These are phyloP conservation scores for Anoplolepis gracilipes DNA, from an alignment of 1,140 invertebrate species.

Conservation along the genomic window DNA sequence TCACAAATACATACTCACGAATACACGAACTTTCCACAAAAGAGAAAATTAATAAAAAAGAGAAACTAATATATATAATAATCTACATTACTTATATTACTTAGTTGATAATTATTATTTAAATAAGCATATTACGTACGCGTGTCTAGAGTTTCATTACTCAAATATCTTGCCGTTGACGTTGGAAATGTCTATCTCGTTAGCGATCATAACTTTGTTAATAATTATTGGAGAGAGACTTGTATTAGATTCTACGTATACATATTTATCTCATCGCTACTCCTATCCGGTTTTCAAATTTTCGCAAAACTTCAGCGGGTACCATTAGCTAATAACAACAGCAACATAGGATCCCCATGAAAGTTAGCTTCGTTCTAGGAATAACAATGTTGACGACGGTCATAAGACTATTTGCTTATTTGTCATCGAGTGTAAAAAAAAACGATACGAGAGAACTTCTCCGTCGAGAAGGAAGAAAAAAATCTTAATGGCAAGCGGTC, in stretches of 20 bases:
- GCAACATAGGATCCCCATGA: neutral
- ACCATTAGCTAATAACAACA: constrained; percentile 62
- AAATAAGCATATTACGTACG: neutral
- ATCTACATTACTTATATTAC: neutral
- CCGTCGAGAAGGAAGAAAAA: constrained; percentile 7
- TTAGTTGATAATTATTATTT: too few relatives aligned
- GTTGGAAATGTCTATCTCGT: constrained; percentile 11
- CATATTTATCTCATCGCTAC: neutral
- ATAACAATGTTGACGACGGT: constrained; percentile 28
- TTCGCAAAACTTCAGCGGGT: constrained; percentile 32
- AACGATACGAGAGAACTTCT: constrained; percentile 31
- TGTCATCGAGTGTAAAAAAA: constrained; percentile 35
- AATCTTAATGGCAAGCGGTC: constrained; percentile 60
- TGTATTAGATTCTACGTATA: neutral
- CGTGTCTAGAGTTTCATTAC: neutral
- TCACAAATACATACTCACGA: neutral
- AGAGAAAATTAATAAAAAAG: neutral
- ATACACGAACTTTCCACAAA: neutral
- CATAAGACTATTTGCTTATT: constrained; percentile 53
- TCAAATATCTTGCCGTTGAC: neutral
- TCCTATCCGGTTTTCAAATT: constrained; percentile 40
- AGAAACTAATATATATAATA: neutral
- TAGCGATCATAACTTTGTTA: constrained; percentile 36
- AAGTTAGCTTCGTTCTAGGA: constrained; percentile 36
- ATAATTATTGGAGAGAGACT: neutral